Percentiles rank a stretch among this genome's conserved stretches.
Conservation (phyloP, 2,888 invertebrate species). For the Acheta domesticus region DNA sequence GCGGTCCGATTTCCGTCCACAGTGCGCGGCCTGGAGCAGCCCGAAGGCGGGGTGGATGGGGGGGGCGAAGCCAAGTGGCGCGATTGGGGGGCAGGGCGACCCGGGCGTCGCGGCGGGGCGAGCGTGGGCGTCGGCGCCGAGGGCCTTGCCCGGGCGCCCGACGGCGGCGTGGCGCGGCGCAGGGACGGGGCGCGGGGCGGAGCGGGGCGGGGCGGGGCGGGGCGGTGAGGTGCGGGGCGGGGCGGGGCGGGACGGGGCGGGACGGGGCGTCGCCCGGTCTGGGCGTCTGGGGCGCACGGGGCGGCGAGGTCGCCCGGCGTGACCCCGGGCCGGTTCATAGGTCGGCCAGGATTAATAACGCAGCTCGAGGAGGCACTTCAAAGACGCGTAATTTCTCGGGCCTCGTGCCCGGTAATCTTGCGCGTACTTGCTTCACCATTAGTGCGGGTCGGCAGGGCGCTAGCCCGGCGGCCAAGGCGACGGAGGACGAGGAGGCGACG, state of each 20-base stretch:
- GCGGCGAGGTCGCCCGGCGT: neutral
- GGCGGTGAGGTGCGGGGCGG: neutral
- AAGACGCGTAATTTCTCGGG: slow-evolving; percentile 1
- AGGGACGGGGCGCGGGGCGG: neutral
- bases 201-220: neutral
- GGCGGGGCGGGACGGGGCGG: neutral
- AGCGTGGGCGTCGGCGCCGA: too few relatives aligned
- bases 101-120: too few relatives aligned
- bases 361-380: neutral
- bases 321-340: neutral
- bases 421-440: neutral
- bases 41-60: too few relatives aligned
- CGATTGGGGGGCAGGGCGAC: too few relatives aligned
- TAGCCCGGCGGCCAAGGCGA: too few relatives aligned
- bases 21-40: too few relatives aligned
- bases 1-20: too few relatives aligned
- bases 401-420: neutral
- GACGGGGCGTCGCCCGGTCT: neutral
- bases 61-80: too few relatives aligned
- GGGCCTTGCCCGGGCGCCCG: too few relatives aligned
- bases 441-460: neutral
- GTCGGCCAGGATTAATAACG: slow-evolving; percentile 7
- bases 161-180: neutral
- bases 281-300: neutral
- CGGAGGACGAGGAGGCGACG: too few relatives aligned